These are phyloP conservation scores for Halictus quadricinctus DNA, from an alignment of 2,888 invertebrate genomes.

Conservation along the genomic window DNA sequence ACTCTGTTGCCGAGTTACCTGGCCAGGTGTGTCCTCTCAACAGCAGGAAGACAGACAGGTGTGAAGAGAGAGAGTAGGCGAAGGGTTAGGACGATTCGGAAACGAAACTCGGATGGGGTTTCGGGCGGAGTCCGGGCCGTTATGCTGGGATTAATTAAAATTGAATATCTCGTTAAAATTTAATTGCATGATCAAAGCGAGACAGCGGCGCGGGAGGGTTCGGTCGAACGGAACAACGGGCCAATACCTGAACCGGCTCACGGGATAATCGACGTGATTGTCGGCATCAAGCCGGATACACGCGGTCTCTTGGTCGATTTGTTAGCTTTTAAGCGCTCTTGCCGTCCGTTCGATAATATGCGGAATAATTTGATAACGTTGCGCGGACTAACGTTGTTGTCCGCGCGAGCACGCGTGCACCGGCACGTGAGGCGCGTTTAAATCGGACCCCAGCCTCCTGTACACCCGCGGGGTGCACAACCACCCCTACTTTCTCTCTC, in stretches of 20 bases:
- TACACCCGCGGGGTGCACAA: not conserved
- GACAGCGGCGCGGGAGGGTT: not conserved
- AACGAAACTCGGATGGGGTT: not conserved
- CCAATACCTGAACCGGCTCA: conserved; percentile 32
- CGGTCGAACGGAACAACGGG: conserved; percentile 19
- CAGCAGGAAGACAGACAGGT: not conserved
- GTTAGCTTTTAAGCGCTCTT: conserved; percentile 58
- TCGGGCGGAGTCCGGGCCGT: conserved; percentile 41
- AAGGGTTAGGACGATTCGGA: not conserved
- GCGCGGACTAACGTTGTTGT: not conserved
- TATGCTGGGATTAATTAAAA: conserved; percentile 74
- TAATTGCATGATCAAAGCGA: conserved; percentile 68
- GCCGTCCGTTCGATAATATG: conserved; percentile 41
- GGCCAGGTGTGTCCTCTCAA: not conserved
- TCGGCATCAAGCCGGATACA: conserved; percentile 38
- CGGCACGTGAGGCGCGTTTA: not conserved
- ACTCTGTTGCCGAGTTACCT: not conserved
- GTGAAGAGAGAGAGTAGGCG: not conserved
- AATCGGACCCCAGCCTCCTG: not conserved
- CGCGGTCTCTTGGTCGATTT: conserved; percentile 53
- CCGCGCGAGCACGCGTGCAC: not conserved
- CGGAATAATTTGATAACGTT: conserved; percentile 55
- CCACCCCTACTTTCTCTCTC: not conserved
- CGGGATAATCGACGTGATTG: conserved; percentile 61
- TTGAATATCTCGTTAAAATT: conserved; percentile 72